Base-by-base conservation (phyloP, 2,113 vertebrate species). In the Platichthys flesus region DNA sequence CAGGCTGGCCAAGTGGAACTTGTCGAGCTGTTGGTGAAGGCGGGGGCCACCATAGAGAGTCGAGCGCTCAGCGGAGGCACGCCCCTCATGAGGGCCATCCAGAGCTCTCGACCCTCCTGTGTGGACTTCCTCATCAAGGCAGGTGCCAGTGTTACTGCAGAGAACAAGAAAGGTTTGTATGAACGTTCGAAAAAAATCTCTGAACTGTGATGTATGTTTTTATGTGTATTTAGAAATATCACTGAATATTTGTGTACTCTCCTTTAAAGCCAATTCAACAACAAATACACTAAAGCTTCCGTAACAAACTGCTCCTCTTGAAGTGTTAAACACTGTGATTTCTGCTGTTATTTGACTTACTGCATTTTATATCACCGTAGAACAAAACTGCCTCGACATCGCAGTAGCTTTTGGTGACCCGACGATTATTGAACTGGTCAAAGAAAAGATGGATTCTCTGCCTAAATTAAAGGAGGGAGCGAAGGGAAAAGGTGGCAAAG, bases 61-160 rank as follows among this genome's bases (percentile, higher is more conserved):
- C 5, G 54, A 21, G 88, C 96, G 7, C 88, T 98, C 54, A 93
- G 94, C n/a, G 92, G 92, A 5, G 93, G 94, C 66, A 99, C 97
- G 0, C 96, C 98, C 0, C 91, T 99, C 26, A 97, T 96, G 93
- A 95, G 95, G 91, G 98, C 98, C 67, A 94, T 99, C 0, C 94
- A 98, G 90, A 96, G 93, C 85, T 93, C 93, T 73, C 93, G 93
- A 13, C 69, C 94, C 20, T 93, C 96, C 63, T 96, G 96, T 13
- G 97, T 97, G 56, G 95, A 96, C 68, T 94, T 95, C 72, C 92
- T 99, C 83, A 94, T 99, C 54, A 82, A 92, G n/a, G 88, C 88
- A 0, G 97, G 97, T 0, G 97, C 97, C 69, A 91, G 92, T 7
- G 87, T 97, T 14, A 79, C 91, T 2, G 67, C 90, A 24, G 85